Conservation (phyloP, 2,797 vertebrate genomes). For the Galaxias olidus region DNA sequence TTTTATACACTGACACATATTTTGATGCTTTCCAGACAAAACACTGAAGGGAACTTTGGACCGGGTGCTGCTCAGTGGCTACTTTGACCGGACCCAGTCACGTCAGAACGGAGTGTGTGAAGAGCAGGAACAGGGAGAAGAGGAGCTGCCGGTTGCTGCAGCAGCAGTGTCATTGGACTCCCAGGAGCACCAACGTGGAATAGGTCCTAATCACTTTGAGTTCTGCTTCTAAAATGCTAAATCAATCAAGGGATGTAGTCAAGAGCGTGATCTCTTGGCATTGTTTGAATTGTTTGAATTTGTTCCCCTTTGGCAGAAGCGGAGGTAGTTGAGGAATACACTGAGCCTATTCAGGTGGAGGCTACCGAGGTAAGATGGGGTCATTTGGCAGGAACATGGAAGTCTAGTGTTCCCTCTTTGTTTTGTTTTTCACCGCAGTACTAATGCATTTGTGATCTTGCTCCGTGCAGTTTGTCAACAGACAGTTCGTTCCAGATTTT, state of each 20-base stretch:
- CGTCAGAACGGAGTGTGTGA: slow-evolving; percentile 95
- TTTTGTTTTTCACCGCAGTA: not conserved
- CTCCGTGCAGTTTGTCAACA: slow-evolving; percentile 91
- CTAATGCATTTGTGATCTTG: slow-evolving; percentile 14
- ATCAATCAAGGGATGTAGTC: slow-evolving; percentile 12
- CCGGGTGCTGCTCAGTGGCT: slow-evolving; percentile 89
- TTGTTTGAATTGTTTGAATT: slow-evolving; percentile 20
- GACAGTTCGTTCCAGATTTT: slow-evolving; percentile 97
- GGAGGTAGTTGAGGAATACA: slow-evolving; percentile 88
- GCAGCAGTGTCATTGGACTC: slow-evolving; percentile 69
- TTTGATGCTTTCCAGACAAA: slow-evolving; percentile 78
- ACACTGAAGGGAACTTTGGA: slow-evolving; percentile 88
- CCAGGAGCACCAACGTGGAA: slow-evolving; percentile 82
- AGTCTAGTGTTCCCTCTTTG: not conserved
- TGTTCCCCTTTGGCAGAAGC: slow-evolving; percentile 74
- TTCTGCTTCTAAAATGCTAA: slow-evolving; percentile 22
- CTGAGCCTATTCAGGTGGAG: slow-evolving; percentile 90
- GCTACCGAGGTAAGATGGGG: slow-evolving; percentile 85
- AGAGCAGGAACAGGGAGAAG: slow-evolving; percentile 67
- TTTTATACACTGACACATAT: not conserved
- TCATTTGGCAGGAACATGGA: too few species aligned
- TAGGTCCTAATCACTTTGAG: slow-evolving; percentile 76
- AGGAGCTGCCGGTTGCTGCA: slow-evolving; percentile 40
- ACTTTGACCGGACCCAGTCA: slow-evolving; percentile 88
- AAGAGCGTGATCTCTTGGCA: not conserved